Conservation (phyloP, 2,113 vertebrate species). For the Strix uralensis region DNA sequence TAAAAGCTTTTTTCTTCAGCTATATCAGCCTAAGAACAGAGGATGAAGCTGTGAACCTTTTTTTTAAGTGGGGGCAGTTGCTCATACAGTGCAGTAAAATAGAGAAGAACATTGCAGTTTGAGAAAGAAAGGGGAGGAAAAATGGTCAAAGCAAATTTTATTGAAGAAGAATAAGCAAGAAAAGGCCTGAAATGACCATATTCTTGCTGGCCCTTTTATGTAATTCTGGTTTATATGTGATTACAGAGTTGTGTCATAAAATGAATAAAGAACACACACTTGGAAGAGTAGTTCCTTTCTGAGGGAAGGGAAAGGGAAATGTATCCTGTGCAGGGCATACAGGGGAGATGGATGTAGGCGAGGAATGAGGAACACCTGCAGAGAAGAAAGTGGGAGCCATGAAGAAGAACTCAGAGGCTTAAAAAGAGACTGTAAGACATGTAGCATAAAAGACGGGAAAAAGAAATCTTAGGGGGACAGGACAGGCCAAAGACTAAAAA, state of each 20-base stretch:
- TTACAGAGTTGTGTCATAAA: neutral
- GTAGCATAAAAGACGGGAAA: neutral
- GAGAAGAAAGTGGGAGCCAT: neutral
- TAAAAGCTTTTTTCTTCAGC: neutral
- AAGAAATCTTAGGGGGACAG: neutral
- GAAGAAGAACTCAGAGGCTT: neutral
- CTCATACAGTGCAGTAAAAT: neutral
- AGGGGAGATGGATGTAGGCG: neutral
- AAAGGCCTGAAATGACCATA: neutral
- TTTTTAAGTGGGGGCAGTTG: neutral
- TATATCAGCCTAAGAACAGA: neutral
- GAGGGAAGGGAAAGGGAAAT: neutral
- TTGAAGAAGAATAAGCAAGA: neutral
- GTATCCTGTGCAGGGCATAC: neutral
- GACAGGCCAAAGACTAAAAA: neutral
- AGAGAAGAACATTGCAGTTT: neutral
- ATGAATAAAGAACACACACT: neutral
- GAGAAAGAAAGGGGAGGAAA: neutral
- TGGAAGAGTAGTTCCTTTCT: neutral
- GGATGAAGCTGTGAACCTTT: neutral
- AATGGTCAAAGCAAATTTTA: neutral
- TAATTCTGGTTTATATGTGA: neutral
- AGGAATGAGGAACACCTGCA: neutral
- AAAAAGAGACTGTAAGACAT: neutral
- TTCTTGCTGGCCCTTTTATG: neutral